A percentile compares a stretch with the other conserved stretches of the same genome.
phyloP scores from a whole-genome alignment of 2,113 vertebrate species.

The Oxyura jamaicensis region DNA sequence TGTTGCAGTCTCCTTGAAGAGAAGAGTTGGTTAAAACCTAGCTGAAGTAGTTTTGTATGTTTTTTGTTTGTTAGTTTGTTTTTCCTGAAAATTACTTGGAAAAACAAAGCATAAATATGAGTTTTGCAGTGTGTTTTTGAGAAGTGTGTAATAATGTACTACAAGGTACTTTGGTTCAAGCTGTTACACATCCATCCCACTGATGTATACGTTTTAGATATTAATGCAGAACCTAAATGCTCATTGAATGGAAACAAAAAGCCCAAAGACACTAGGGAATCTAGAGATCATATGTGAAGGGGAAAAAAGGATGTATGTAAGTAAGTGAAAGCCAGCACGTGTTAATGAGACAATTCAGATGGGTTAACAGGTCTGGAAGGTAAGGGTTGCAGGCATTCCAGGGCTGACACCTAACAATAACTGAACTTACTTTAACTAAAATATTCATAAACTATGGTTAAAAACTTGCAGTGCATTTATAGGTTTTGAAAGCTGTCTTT shows the following conservation, averaged over 20 bases:
- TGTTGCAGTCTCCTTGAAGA: background rate
- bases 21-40: background rate
- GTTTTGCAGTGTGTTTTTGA: background rate
- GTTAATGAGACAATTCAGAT: background rate
- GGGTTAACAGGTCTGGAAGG: background rate
- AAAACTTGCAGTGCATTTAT: background rate
- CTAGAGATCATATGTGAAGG: background rate
- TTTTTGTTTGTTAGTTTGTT: background rate
- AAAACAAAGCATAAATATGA: background rate
- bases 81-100: background rate
- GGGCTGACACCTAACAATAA: background rate
- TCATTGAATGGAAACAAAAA: background rate
- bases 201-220: background rate
- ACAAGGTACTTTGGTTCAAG: background rate
- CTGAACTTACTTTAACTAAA: background rate
- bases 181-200: background rate
- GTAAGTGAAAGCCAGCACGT: background rate
- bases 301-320: background rate
- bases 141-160: accelerated
- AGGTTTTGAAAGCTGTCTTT: background rate
- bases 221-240: background rate
- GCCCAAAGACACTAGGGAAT: background rate
- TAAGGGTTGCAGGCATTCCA: background rate
- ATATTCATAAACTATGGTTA: background rate
- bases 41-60: background rate